These are phyloP conservation scores for Drosophila testacea DNA, from an alignment of 2,888 invertebrate genomes.

Conservation along the genomic window DNA sequence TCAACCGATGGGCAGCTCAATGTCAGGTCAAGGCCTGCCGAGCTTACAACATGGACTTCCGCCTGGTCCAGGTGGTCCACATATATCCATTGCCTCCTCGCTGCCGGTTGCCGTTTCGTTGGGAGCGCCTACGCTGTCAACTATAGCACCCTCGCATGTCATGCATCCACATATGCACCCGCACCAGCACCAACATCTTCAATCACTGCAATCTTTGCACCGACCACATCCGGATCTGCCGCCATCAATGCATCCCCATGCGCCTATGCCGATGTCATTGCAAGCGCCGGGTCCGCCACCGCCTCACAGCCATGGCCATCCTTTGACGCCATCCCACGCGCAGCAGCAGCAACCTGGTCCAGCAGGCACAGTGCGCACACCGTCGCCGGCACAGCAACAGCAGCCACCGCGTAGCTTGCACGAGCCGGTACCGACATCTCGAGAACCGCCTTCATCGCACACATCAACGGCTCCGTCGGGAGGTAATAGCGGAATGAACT, in stretches of 20 bases:
- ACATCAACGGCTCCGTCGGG: constrained; percentile 70
- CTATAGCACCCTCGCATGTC: constrained; percentile 80
- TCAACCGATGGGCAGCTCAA: constrained; percentile 46
- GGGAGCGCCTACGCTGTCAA: constrained; percentile 79
- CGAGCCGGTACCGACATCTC: constrained; percentile 62
- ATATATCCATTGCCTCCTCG: constrained; percentile 85
- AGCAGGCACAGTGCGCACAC: constrained; percentile 80
- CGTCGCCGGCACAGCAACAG: constrained; percentile 83
- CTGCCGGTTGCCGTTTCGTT: constrained; percentile 83
- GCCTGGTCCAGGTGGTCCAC: constrained; percentile 67
- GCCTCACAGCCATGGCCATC: constrained; percentile 73
- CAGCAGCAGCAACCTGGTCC: constrained; percentile 63
- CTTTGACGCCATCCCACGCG: constrained; percentile 70
- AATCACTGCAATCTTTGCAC: constrained; percentile 82
- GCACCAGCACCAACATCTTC: constrained; percentile 66
- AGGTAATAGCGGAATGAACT: constrained; percentile 28
- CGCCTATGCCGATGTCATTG: constrained; percentile 82
- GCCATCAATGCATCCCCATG: constrained; percentile 84
- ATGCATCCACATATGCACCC: constrained; percentile 76
- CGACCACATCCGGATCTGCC: constrained; percentile 84
- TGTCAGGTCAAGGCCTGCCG: constrained; percentile 56
- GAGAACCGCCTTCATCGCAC: constrained; percentile 72
- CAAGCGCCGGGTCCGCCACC: constrained; percentile 82
- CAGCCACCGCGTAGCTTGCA: constrained; percentile 76
- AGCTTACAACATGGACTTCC: constrained; percentile 69